Base-by-base conservation (phyloP, 2,888 invertebrate species). In the Spialia ferax region DNA sequence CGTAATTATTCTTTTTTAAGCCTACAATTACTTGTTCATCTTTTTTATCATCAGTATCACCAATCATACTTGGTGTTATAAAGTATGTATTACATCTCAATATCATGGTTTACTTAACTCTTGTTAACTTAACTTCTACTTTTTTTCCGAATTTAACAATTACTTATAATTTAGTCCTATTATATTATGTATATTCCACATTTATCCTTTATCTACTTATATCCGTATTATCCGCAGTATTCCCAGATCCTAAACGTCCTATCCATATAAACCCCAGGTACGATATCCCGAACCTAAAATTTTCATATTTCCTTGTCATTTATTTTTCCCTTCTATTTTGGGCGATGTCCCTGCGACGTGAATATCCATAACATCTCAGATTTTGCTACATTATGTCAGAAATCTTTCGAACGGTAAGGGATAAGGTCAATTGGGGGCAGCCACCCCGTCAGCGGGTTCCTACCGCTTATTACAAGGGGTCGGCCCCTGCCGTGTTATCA, bases 401-500 rank as follows among this genome's bases (percentile, higher is more conserved):
- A 50, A 65, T 59, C 50, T 65, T 50, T 38, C 57, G 38, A 56
- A 65, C 65, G 38, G 65, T 15, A 52, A 65, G 65, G 65, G 65
- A 57, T 65, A 22, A 65, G 57, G 59, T 65, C 65, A 65, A 65
- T 52, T 52, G 65, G 65, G 65, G 65, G 52, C 59, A 59, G 65
- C 52, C 48, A 65, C 65, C 59, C 65, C 59, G 65, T 65, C 65
- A 65, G 65, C 65, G 59, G 38, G 57, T 60, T 52, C 26, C 65
- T 59, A 65, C 65, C 65, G 65, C 60, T 65, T 65, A 65, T 65
- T 65, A 65, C 65, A 22, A 60, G 59, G 61, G 65, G 65, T 59
- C 65, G 65, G 50, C 50, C 56, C 50, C 61, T 45, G 59, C 59
- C 52, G 59, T 65, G 65, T 60, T 65, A 65, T 65, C 65, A 65